Evolutionary conservation across 2,888 invertebrate genomes (phyloP), one percentile per base, ranked within the genome.

Genomic region (Leistus spinibarbis): DNA sequence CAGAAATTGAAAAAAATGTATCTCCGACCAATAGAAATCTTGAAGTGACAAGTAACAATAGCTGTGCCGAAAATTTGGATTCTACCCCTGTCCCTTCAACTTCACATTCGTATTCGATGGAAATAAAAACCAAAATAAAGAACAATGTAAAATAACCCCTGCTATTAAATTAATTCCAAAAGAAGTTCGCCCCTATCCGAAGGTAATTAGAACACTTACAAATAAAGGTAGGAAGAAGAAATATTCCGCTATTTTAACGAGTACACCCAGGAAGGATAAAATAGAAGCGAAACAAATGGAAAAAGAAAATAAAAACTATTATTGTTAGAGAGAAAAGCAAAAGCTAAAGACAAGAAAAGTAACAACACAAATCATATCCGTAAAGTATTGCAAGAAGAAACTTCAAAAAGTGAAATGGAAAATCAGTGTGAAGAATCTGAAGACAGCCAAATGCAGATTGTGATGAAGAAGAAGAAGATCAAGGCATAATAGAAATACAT

Each of bases 331-430:
- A 69, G 54, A 57, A 69, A 56, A 69, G 20, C 16, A 56, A 20
- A 56, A 22, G 57, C 27, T 40, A 16, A 16, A 69, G 27, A 40
- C 9, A 62, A 62, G 60, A 20, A 60, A 40, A 54, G 22, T 69
- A n/a, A n/a, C n/a, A n/a, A n/a, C n/a, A n/a, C n/a, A n/a, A n/a
- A n/a, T n/a, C n/a, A n/a, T n/a, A n/a, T n/a, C n/a, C n/a, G n/a
- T n/a, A n/a, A n/a, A n/a, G n/a, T n/a, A 54, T 22, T 69, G 69
- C 22, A 19, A 19, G 19, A 23, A 69, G 19, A 16, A 67, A 67
- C 16, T 23, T 67, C 40, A 53, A 54, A 27, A 24, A 67, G 67
- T 27, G 67, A 67, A 27, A 67, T 16, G 19, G 27, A 67, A 67
- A 67, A 23, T 53, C 53, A 53, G 10, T n/a, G n/a, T n/a, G 54